Percentiles rank a stretch among this genome's conserved stretches.
These are phyloP conservation scores for Tetragonula clypearis DNA, from an alignment of 1,140 invertebrate genomes.

Conservation along the genomic window DNA sequence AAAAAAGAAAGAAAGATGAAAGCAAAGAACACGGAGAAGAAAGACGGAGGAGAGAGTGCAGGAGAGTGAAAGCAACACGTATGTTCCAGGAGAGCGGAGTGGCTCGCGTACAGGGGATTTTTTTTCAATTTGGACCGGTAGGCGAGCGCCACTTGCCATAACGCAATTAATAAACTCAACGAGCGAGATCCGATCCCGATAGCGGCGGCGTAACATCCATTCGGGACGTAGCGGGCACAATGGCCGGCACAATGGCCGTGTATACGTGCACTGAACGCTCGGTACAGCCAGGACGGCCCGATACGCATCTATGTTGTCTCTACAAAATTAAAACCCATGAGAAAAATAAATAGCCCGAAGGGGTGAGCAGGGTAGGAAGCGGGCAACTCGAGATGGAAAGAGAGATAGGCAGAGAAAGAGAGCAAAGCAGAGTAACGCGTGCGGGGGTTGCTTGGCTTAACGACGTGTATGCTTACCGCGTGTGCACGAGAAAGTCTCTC, in stretches of 20 bases:
- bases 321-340: conserved; percentile 78
- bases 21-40: background rate
- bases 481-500: background rate
- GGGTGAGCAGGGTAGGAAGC: conserved; percentile 18
- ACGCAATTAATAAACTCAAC: conserved; percentile 78
- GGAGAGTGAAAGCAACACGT: background rate
- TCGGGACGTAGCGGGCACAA: conserved; percentile 58
- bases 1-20: background rate
- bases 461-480: conserved; percentile 11
- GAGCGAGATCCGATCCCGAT: conserved; percentile 77
- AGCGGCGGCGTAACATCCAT: conserved; percentile 64
- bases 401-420: conserved; percentile 35
- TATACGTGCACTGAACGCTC: conserved; percentile 21
- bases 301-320: conserved; percentile 77
- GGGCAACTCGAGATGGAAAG: background rate
- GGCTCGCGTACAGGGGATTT: conserved; percentile 55
- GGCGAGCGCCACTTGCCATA: conserved; percentile 69
- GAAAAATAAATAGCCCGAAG: conserved; percentile 76
- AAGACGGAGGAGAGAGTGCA: background rate
- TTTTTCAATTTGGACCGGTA: conserved; percentile 72
- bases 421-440: conserved; percentile 10
- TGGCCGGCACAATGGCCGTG: conserved; percentile 62
- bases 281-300: conserved; percentile 37
- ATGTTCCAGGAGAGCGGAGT: background rate
- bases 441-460: conserved; percentile 28